Evolutionary conservation across 2,888 invertebrate genomes (phyloP), one percentile per base, ranked within the genome.

Genomic region (Polydrusus cervinus): DNA sequence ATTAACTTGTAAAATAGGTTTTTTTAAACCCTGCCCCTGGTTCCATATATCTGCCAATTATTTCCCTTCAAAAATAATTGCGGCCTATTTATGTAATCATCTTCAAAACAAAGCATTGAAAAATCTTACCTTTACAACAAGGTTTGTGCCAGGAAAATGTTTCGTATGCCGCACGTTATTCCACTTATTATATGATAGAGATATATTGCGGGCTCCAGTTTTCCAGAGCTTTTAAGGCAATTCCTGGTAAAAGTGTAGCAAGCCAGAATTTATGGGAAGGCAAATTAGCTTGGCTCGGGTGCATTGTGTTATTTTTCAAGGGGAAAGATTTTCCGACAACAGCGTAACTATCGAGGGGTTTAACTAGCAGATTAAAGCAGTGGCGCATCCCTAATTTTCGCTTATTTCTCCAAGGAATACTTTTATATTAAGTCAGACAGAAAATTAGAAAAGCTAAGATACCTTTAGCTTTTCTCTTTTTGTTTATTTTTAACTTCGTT

Each of bases 131-230:
- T 11, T 53, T 38, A 40, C 18, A 60, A 16, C 38, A 11, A 30
- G 38, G 16, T 60, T 57, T 57, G 30, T 60, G 38, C 30, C 57
- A 60, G 38, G 38, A 38, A 69, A 69, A 64, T 64, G 68, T 45
- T 57, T 74, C 66, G 64, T 55, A 74, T 62, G 68, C 62, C 43
- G 30, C 71, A 61, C 70, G 61, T 64, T 65, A 76, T 76, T 60
- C 66, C 65, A 73, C 73, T 76, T 76, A 85, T 85, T 85, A 84
- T 84, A 84, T 83, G 85, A 86, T 86, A 83, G 84, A 85, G 85
- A 86, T 85, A 85, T 84, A 85, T 85, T 81, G 81, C 83, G 81
- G 83, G 81, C 83, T 82, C 80, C 81, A 82, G 81, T 80, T 79
- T 80, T 82, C 73, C 69, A 79, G 80, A 80, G 81, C 82, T 81